These are phyloP conservation scores for Ibidorhyncha struthersii DNA, from an alignment of 2,113 vertebrate genomes.

Conservation along the genomic window DNA sequence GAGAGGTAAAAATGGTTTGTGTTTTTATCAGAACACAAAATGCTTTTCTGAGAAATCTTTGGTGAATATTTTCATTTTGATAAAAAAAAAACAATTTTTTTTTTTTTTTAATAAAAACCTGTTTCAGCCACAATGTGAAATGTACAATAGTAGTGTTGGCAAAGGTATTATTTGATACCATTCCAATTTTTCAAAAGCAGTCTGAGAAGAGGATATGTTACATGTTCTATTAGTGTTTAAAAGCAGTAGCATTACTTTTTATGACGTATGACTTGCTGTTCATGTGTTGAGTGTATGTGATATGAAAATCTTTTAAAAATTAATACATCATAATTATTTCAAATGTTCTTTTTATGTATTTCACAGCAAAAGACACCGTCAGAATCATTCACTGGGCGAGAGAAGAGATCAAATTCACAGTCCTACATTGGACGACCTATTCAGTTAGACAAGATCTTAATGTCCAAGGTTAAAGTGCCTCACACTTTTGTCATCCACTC, in stretches of 20 bases:
- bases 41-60: neutral
- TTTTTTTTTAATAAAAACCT: neutral
- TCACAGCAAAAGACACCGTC: slow-evolving; percentile 86
- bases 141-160: neutral
- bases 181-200: neutral
- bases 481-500: slow-evolving; percentile 98
- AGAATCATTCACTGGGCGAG: slow-evolving; percentile 86
- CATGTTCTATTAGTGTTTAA: neutral
- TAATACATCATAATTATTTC: neutral
- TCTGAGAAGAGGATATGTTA: neutral
- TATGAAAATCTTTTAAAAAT: neutral
- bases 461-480: slow-evolving; percentile 96
- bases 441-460: slow-evolving; percentile 92
- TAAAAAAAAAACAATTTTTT: neutral
- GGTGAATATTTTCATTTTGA: neutral
- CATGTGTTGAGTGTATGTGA: neutral
- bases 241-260: neutral
- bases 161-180: neutral
- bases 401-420: slow-evolving; percentile 92
- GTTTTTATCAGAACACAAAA: neutral
- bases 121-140: neutral
- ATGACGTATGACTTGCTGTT: neutral
- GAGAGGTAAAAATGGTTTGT: neutral
- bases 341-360: slow-evolving; percentile 5
- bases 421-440: slow-evolving; percentile 93